These are phyloP conservation scores for Anthopleura xanthogrammica DNA, from an alignment of 92 coral and sea anemone species.

Conservation along the genomic window DNA sequence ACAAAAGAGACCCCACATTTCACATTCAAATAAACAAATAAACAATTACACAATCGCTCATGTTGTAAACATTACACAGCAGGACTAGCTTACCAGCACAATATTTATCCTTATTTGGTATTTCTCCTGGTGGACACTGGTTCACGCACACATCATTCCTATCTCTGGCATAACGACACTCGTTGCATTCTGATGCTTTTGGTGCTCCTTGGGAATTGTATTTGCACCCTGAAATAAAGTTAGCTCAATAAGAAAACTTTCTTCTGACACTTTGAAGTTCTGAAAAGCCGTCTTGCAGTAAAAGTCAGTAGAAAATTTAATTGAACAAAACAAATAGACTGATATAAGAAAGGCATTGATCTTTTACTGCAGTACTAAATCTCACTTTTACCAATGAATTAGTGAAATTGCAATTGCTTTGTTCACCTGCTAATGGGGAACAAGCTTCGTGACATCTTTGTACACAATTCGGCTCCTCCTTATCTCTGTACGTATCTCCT, in stretches of 20 bases:
- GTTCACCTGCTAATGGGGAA: slow-evolving; percentile 8
- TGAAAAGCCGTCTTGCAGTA: too few species aligned
- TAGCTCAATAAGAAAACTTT: too few species aligned
- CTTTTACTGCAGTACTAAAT: too few species aligned
- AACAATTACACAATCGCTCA: too few species aligned
- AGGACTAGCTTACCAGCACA: slow-evolving; percentile 2
- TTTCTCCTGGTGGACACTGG: slow-evolving; percentile 6
- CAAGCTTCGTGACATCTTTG: slow-evolving; percentile 8
- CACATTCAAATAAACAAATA: too few species aligned
- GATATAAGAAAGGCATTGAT: too few species aligned
- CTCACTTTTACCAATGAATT: too few species aligned
- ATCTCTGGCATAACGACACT: slow-evolving; percentile 9
- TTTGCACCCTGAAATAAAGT: slow-evolving; percentile 26
- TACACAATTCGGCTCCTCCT: background rate
- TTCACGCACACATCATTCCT: background rate
- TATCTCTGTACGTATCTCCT: slow-evolving; percentile 16
- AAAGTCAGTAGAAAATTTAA: too few species aligned
- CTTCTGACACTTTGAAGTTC: too few species aligned
- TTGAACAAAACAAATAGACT: too few species aligned
- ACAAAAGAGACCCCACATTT: too few species aligned
- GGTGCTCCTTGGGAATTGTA: slow-evolving; percentile 24
- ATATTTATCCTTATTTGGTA: slow-evolving; percentile 6
- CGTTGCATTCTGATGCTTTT: slow-evolving; percentile 42
- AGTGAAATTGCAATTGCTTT: background rate
- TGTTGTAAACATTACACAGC: too few species aligned